These are phyloP conservation scores for Marcusenius ussheri DNA, from an alignment of 2,113 vertebrate genomes.

Conservation along the genomic window DNA sequence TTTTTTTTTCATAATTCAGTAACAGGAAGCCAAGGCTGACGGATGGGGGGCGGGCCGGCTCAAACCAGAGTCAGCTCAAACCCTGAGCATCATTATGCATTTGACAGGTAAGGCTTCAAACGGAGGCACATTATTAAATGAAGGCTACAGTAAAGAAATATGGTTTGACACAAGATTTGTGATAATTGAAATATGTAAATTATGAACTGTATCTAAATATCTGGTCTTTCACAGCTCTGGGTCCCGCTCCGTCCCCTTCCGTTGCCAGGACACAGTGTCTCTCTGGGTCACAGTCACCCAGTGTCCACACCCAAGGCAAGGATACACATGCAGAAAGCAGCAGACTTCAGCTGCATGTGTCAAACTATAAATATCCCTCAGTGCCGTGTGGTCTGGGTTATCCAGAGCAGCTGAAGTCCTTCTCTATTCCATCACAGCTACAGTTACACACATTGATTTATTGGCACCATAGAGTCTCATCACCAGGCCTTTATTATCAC, in stretches of 20 bases:
- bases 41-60: background rate
- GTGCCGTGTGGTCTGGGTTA: background rate
- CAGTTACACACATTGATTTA: background rate
- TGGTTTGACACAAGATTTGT: background rate
- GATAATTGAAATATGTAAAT: background rate
- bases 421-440: background rate
- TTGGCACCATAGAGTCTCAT: background rate
- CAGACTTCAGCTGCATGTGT: background rate
- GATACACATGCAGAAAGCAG: background rate
- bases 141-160: background rate
- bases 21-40: background rate
- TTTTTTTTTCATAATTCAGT: background rate
- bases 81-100: background rate
- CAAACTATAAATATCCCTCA: slow-evolving; percentile 4
- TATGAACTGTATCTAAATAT: background rate
- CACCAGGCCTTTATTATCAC: background rate
- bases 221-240: background rate
- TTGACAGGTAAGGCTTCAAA: background rate
- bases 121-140: background rate
- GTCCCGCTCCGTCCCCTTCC: background rate
- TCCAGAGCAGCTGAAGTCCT: background rate
- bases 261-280: background rate
- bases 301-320: background rate
- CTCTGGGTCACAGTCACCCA: background rate
- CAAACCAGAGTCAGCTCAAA: background rate